These are phyloP conservation scores for Oceanodroma tethys DNA, from an alignment of 2,113 vertebrate genomes.

Conservation along the genomic window DNA sequence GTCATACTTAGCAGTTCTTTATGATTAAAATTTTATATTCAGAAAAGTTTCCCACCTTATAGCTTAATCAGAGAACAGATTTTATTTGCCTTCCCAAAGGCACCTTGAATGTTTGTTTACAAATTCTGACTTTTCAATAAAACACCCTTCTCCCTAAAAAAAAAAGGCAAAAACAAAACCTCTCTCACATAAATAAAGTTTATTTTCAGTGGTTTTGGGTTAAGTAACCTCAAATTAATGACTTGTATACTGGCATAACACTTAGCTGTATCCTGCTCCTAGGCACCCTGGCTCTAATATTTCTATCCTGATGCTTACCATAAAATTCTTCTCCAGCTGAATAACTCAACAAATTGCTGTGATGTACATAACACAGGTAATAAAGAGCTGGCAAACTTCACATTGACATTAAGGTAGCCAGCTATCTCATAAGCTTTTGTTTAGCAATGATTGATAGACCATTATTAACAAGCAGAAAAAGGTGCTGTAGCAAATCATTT, in stretches of 20 bases:
- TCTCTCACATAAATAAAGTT: neutral
- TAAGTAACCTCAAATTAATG: neutral
- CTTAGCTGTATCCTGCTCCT: neutral
- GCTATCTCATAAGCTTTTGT: neutral
- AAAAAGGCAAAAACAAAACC: neutral
- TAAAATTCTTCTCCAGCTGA: neutral
- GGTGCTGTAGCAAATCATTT: neutral
- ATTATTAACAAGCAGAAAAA: conserved; percentile 2
- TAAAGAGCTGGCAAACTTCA: conserved; percentile 18
- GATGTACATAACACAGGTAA: conserved; percentile 1
- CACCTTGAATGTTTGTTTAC: neutral
- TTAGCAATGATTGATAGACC: neutral
- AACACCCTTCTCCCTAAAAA: neutral
- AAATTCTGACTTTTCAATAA: neutral
- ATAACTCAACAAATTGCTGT: neutral
- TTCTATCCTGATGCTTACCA: neutral
- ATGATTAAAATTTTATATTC: neutral
- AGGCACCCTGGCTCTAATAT: neutral
- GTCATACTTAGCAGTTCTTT: neutral
- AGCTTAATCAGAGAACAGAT: neutral
- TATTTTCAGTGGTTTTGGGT: neutral
- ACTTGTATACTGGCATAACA: neutral
- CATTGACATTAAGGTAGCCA: neutral
- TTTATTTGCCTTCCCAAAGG: neutral
- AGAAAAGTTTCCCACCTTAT: neutral